Evolutionary conservation across 2,113 vertebrate species (phyloP).

Genomic region (Circaetus cinerascens): DNA sequence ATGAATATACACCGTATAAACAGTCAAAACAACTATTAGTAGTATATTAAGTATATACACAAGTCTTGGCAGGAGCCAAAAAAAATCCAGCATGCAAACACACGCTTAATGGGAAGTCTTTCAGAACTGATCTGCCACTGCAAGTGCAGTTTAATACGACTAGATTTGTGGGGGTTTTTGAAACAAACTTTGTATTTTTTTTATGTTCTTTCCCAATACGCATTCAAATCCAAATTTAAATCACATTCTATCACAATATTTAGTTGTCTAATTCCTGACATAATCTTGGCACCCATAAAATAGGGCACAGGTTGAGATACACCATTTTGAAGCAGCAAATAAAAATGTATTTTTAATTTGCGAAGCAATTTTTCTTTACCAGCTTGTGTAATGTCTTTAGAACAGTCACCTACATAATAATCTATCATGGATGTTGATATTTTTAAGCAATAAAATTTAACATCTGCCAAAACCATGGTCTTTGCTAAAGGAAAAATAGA

Average conservation of each 20-base stretch:
- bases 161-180: not conserved
- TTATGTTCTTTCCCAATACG: not conserved
- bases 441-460: not conserved
- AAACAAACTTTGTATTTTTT: not conserved
- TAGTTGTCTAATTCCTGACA: not conserved
- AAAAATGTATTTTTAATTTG: not conserved
- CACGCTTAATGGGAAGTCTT: not conserved
- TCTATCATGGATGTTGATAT: not conserved
- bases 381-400: not conserved
- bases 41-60: not conserved
- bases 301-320: not conserved
- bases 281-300: not conserved
- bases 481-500: not conserved
- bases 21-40: not conserved
- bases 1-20: not conserved
- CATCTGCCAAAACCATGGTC: not conserved
- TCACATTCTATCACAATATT: not conserved
- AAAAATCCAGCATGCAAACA: not conserved
- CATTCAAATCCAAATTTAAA: not conserved
- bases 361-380: not conserved
- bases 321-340: not conserved
- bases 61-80: not conserved
- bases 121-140: not conserved
- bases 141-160: not conserved
- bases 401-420: not conserved